These are phyloP conservation scores for Podotricha telesiphe DNA, from an alignment of 2,888 invertebrate genomes.

Conservation along the genomic window DNA sequence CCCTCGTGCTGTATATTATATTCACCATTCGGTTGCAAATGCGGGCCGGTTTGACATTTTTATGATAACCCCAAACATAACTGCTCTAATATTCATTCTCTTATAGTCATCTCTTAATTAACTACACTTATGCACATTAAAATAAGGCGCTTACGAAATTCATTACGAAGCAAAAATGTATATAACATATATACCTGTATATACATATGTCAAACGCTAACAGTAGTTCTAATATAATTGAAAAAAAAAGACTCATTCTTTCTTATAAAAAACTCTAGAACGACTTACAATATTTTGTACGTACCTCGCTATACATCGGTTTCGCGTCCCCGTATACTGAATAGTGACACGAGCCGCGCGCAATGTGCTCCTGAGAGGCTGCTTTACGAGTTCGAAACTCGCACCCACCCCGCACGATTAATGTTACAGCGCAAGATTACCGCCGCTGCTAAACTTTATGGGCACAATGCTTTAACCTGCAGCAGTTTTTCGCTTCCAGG, in stretches of 20 bases:
- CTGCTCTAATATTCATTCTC: constrained; percentile 19
- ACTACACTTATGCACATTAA: background rate
- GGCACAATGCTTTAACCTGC: constrained; percentile 30
- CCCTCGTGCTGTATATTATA: constrained; percentile 83
- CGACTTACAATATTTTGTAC: background rate
- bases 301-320: background rate
- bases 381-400: constrained; percentile 42
- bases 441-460: constrained; percentile 34
- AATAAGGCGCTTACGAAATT: background rate
- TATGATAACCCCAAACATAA: constrained; percentile 55
- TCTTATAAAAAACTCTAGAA: background rate
- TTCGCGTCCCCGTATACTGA: constrained; percentile 35
- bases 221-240: too few relatives aligned
- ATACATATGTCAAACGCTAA: too few relatives aligned
- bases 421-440: constrained; percentile 40
- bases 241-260: too few relatives aligned
- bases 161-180: background rate
- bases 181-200: too few relatives aligned
- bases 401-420: constrained; percentile 38
- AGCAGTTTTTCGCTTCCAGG: constrained; percentile 44
- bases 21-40: constrained; percentile 72
- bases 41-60: constrained; percentile 71
- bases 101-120: constrained; percentile 11
- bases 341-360: constrained; percentile 46
- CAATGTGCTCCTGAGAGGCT: constrained; percentile 39